Evolutionary conservation across 2,888 invertebrate genomes (phyloP).

Genomic region (Tipula vernalis): DNA sequence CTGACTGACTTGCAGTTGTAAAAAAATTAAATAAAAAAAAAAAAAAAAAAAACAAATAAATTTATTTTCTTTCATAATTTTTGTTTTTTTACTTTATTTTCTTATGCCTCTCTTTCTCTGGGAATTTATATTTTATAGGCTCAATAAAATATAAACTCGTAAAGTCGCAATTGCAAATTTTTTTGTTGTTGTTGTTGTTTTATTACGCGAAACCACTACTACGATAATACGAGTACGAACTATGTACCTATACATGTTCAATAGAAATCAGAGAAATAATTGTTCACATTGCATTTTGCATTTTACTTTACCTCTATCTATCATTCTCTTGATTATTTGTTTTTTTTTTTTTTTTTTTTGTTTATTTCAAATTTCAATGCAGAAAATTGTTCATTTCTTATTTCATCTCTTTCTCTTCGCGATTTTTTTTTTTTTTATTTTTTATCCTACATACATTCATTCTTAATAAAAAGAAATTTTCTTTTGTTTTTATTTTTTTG

Average conservation of each 20-base stretch:
- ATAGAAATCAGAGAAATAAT: not conserved
- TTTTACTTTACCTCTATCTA: not conserved
- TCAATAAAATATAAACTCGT: not conserved
- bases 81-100: not conserved
- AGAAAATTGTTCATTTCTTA: not conserved
- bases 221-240: not conserved
- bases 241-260: not conserved
- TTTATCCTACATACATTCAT: not conserved
- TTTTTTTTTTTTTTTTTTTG: not conserved
- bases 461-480: not conserved
- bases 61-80: not conserved
- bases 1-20: conserved; percentile 13
- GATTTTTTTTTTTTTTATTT: not conserved
- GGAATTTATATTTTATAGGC: not conserved
- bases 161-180: not conserved
- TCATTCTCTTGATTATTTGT: not conserved
- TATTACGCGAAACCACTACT: not conserved
- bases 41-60: not conserved
- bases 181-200: not conserved
- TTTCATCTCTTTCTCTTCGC: not conserved
- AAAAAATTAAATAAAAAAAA: not conserved
- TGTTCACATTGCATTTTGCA: not conserved
- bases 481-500: not conserved
- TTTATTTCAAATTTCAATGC: not conserved
- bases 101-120: not conserved